Conservation (phyloP, 2,797 vertebrate genomes). For the Ciconia nigra region DNA sequence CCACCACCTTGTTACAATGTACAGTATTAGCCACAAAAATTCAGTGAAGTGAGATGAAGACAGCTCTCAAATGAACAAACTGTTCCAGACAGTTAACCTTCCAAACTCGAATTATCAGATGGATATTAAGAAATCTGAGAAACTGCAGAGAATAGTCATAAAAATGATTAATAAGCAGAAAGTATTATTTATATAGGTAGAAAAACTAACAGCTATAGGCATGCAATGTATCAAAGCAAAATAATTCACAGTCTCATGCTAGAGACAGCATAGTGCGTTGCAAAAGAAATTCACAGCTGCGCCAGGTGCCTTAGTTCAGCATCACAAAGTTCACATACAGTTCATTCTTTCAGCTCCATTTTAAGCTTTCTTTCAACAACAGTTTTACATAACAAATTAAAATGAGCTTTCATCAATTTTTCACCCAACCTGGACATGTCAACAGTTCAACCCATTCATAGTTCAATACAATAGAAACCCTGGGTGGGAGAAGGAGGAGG, state of each 20-base stretch:
- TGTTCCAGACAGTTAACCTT: not conserved
- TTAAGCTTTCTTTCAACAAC: not conserved
- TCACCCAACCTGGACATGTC: not conserved
- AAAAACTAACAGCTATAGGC: not conserved
- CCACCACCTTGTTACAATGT: not conserved
- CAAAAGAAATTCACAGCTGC: not conserved
- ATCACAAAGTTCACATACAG: not conserved
- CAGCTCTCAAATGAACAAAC: not conserved
- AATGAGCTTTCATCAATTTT: not conserved
- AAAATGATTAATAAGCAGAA: not conserved
- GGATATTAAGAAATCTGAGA: not conserved
- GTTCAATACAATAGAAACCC: not conserved
- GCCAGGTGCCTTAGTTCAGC: not conserved
- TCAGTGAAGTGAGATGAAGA: accelerated
- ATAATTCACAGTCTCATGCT: not conserved
- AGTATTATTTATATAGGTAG: not conserved
- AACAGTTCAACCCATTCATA: not conserved
- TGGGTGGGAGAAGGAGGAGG: not conserved
- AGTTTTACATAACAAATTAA: not conserved
- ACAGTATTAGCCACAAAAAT: not conserved
- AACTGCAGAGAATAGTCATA: not conserved
- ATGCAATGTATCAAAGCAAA: accelerated
- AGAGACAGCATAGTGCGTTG: not conserved
- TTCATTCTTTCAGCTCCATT: not conserved
- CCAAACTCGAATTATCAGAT: not conserved